Evolutionary conservation across 2,113 vertebrate species (phyloP).

Genomic region (Oenanthe oenanthe): DNA sequence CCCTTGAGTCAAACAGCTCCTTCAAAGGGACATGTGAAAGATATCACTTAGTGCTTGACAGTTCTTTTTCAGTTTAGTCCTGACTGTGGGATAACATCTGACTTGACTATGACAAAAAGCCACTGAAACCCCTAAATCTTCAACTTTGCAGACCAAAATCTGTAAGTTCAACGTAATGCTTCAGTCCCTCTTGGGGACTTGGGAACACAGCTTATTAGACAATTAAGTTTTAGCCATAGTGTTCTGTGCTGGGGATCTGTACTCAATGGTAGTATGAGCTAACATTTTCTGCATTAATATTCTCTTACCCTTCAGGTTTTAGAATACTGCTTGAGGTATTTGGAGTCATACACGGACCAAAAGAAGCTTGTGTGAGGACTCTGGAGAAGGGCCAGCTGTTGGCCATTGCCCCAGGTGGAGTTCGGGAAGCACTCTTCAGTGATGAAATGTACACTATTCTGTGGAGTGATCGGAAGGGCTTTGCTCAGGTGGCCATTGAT

Average conservation of each 20-base stretch:
- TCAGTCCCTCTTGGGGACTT: background rate
- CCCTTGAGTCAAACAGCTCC: background rate
- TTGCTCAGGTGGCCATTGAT: slow-evolving; percentile 96
- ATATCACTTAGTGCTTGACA: background rate
- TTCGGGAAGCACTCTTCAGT: slow-evolving; percentile 91
- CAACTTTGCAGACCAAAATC: background rate
- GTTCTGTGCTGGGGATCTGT: background rate
- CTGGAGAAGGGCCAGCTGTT: slow-evolving; percentile 84
- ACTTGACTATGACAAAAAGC: background rate
- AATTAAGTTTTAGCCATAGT: background rate
- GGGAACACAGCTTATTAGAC: background rate
- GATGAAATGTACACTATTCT: slow-evolving; percentile 89
- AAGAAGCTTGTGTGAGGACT: slow-evolving; percentile 90
- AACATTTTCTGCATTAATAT: background rate
- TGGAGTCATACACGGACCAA: slow-evolving; percentile 90
- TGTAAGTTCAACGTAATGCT: background rate
- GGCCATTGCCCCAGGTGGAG: slow-evolving; percentile 91
- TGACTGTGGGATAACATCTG: background rate
- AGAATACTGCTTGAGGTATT: slow-evolving; percentile 90
- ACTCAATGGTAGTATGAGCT: background rate
- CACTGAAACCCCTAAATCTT: background rate
- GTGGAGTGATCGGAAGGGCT: slow-evolving; percentile 91
- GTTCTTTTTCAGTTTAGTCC: background rate
- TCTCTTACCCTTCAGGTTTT: slow-evolving; percentile 80
- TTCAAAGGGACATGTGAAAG: background rate